Evolutionary conservation across 1,140 invertebrate species (phyloP).

Genomic region (Heliconius nattereri): DNA sequence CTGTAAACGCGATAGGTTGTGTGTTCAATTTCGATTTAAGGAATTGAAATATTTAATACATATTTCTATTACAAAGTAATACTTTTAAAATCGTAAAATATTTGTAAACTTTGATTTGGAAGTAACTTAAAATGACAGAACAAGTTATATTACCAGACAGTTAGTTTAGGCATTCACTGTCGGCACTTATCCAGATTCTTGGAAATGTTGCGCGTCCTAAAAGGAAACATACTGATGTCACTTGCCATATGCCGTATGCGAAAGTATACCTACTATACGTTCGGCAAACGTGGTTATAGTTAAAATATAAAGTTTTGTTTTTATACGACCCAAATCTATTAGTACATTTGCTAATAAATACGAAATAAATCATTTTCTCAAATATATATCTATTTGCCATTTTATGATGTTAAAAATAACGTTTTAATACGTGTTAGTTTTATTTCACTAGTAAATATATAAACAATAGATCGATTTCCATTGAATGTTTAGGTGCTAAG

Average conservation of each 20-base stretch:
- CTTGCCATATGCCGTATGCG: conserved; percentile 33
- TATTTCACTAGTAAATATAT: neutral
- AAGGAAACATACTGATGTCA: conserved; percentile 43
- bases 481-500: neutral
- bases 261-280: neutral
- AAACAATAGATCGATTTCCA: neutral
- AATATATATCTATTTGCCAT: neutral
- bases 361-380: neutral
- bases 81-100: no score
- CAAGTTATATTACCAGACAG: neutral
- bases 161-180: conserved; percentile 28
- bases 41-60: no score
- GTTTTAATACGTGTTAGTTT: no score
- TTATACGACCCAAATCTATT: neutral
- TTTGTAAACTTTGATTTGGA: neutral
- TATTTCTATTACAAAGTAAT: no score
- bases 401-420: no score
- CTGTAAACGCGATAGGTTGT: no score
- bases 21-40: no score
- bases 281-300: neutral
- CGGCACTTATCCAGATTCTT: conserved; percentile 37
- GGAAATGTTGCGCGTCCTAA: conserved; percentile 36
- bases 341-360: neutral
- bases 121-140: neutral
- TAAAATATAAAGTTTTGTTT: neutral